phyloP scores from a whole-genome alignment of 1,140 invertebrate genomes.

The Plutomurus gul region DNA sequence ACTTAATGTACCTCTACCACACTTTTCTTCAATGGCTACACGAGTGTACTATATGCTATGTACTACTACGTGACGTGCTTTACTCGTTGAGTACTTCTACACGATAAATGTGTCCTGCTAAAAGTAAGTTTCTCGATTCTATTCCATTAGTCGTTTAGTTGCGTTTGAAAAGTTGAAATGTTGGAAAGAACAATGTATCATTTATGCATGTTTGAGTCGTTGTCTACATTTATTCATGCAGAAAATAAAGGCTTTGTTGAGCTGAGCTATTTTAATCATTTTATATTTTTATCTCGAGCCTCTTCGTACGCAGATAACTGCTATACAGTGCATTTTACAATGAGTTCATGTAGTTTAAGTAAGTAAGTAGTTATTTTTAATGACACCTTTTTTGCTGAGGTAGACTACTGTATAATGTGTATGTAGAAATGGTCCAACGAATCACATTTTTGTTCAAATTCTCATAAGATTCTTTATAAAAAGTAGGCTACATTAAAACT shows the following conservation, averaged over 20 bases:
- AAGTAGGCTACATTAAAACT: too few species aligned
- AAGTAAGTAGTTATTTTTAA: slow-evolving; percentile 25
- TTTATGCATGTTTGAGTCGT: slow-evolving; percentile 24
- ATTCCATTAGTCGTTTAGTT: slow-evolving; percentile 1
- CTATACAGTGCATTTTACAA: not conserved
- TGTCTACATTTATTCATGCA: slow-evolving; percentile 27
- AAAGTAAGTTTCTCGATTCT: not conserved
- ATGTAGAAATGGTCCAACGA: too few species aligned
- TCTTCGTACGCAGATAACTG: too few species aligned
- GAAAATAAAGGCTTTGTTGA: slow-evolving; percentile 25
- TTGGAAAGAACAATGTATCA: slow-evolving; percentile 23
- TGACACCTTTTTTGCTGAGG: not conserved
- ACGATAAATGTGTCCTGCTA: not conserved
- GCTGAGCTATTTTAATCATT: slow-evolving; percentile 29
- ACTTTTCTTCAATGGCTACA: too few species aligned
- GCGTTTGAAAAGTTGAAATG: not conserved
- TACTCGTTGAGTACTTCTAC: not conserved
- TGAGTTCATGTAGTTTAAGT: too few species aligned
- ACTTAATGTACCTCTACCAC: too few species aligned
- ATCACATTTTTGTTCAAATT: too few species aligned
- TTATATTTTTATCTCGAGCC: slow-evolving; percentile 29
- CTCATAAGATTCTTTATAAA: too few species aligned
- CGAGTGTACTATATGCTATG: too few species aligned
- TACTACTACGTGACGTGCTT: too few species aligned
- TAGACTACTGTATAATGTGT: too few species aligned